phyloP scores from a whole-genome alignment of 2,797 vertebrate species.

The Florisuga fusca region DNA sequence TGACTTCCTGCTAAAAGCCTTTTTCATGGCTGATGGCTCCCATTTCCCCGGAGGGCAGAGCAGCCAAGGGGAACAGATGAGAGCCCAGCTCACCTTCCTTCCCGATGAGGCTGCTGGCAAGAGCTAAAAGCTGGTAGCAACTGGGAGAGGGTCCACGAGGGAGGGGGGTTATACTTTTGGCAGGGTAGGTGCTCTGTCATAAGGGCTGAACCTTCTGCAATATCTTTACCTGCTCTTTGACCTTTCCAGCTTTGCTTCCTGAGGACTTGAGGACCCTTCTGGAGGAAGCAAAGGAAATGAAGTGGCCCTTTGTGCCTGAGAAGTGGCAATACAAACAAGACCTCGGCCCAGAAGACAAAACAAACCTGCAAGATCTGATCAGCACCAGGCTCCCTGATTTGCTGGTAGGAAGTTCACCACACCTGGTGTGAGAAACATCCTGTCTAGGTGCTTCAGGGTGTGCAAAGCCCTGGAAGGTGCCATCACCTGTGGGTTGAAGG shows the following conservation, averaged over 20 bases:
- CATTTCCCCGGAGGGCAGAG: conserved; percentile 79
- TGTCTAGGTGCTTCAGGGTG: not conserved
- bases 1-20: conserved; percentile 77
- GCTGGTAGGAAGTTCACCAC: conserved; percentile 83
- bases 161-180: not conserved
- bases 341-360: conserved; percentile 87
- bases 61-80: conserved; percentile 52
- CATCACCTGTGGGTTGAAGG: not conserved
- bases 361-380: conserved; percentile 90
- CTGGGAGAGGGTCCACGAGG: not conserved
- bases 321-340: conserved; percentile 96
- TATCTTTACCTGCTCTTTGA: conserved; percentile 80
- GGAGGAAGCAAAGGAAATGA: conserved; percentile 91
- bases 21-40: conserved; percentile 73
- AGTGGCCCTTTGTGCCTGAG: conserved; percentile 97
- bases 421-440: conserved; percentile 6
- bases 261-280: conserved; percentile 88
- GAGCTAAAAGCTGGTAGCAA: conserved; percentile 38
- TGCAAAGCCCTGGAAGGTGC: not conserved
- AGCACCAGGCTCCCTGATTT: conserved; percentile 82
- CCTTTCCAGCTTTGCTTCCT: conserved; percentile 86
- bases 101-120: not conserved
- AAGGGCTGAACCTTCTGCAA: conserved; percentile 31
- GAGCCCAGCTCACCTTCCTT: conserved; percentile 42
- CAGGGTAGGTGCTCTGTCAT: conserved; percentile 27